Evolutionary conservation across 2,113 vertebrate genomes (phyloP).

Genomic region (Urocolius indicus): DNA sequence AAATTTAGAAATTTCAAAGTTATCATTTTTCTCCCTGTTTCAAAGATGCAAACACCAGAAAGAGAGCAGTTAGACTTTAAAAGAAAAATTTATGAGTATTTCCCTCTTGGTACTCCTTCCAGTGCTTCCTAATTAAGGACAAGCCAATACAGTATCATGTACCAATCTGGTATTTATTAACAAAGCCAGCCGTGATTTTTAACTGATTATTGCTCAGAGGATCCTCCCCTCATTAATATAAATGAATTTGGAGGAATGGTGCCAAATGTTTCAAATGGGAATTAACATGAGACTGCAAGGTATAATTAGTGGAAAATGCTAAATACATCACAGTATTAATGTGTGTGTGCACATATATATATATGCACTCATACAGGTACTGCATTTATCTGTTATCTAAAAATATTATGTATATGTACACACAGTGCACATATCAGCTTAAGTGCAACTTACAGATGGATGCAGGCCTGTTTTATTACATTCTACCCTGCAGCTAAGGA

Average conservation of each 20-base stretch:
- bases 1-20: conserved; percentile 35
- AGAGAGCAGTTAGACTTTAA: conserved; percentile 61
- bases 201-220: conserved; percentile 72
- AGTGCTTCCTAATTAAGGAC: conserved; percentile 69
- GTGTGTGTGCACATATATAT: conserved; percentile 32
- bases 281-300: conserved; percentile 67
- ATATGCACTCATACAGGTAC: background rate
- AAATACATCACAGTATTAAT: conserved; percentile 71
- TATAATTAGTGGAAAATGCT: conserved; percentile 70
- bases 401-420: conserved; percentile 21
- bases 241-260: conserved; percentile 70
- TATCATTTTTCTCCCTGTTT: conserved; percentile 51
- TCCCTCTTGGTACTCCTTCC: conserved; percentile 63
- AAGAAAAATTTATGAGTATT: conserved; percentile 66
- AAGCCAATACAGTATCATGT: conserved; percentile 59
- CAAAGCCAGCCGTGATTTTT: conserved; percentile 72
- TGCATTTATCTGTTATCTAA: background rate
- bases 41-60: conserved; percentile 67
- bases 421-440: background rate
- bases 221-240: conserved; percentile 75
- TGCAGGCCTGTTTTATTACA: background rate
- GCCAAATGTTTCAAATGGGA: conserved; percentile 72
- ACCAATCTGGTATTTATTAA: conserved; percentile 76
- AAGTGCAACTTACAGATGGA: conserved; percentile 17
- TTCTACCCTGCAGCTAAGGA: background rate